These are phyloP conservation scores for Limnephilus auricula DNA, from an alignment of 2,888 invertebrate species.

Conservation along the genomic window DNA sequence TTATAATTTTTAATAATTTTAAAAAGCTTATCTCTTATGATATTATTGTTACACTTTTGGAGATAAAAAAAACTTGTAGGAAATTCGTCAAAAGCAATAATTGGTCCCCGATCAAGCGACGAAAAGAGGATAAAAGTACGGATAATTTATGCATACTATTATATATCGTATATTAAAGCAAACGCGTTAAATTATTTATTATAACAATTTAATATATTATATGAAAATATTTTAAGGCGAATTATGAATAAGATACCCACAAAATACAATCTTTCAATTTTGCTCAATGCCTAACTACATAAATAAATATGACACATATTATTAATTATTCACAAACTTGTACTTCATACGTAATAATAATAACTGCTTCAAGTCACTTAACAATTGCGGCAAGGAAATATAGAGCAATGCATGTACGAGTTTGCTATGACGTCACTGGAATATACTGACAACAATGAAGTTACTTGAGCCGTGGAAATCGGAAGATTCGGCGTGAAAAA, in stretches of 20 bases:
- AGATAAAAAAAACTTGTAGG: too few species aligned
- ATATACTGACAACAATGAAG: slow-evolving; percentile 29
- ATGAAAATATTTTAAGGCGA: background rate
- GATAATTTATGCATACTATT: background rate
- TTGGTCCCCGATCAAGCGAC: background rate
- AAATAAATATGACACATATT: background rate
- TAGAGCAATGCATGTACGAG: slow-evolving; percentile 1
- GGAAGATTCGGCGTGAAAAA: slow-evolving; percentile 18
- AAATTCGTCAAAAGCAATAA: background rate
- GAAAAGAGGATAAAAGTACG: background rate
- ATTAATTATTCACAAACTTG: background rate
- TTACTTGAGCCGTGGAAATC: slow-evolving; percentile 8
- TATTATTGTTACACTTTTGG: background rate
- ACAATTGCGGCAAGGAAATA: background rate
- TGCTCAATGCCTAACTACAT: background rate
- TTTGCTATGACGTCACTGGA: slow-evolving; percentile 15
- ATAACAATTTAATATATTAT: background rate
- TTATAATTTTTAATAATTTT: background rate
- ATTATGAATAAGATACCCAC: background rate
- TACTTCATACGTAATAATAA: background rate
- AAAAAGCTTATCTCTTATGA: background rate
- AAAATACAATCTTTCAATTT: too few species aligned
- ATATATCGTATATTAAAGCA: background rate
- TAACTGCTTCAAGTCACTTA: background rate
- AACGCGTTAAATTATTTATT: background rate